Percentiles rank a stretch among this genome's conserved stretches.
phyloP scores from a whole-genome alignment of 2,888 invertebrate genomes.

The Bombylius major region DNA sequence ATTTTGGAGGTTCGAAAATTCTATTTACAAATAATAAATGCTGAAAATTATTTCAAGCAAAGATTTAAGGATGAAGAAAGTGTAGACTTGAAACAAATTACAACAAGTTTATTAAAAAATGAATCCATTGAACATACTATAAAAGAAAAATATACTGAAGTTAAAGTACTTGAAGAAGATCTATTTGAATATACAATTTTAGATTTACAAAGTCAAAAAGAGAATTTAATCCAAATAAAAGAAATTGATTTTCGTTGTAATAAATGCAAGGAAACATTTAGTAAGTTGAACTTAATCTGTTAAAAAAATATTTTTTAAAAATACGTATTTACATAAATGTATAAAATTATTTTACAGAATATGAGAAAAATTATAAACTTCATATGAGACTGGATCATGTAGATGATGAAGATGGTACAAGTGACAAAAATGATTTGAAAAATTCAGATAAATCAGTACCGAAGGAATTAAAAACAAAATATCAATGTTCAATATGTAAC shows the following conservation, averaged over 20 bases:
- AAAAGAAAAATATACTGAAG: too few relatives aligned
- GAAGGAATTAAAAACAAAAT: neutral
- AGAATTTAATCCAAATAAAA: too few relatives aligned
- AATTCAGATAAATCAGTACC: too few relatives aligned
- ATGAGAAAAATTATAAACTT: constrained; percentile 1
- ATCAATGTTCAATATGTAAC: neutral
- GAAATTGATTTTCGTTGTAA: neutral
- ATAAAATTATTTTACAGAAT: neutral
- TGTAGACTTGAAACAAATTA: too few relatives aligned
- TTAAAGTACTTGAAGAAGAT: neutral
- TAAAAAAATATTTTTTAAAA: neutral
- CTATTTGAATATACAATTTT: neutral
- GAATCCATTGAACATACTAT: too few relatives aligned
- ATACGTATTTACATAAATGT: too few relatives aligned
- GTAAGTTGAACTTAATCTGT: neutral
- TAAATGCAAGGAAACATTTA: neutral
- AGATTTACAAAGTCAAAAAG: too few relatives aligned
- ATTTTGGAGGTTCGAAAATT: constrained; percentile 3
- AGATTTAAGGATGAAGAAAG: too few relatives aligned
- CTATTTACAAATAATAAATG: neutral
- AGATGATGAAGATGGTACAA: neutral
- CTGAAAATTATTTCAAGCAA: neutral
- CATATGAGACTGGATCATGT: neutral
- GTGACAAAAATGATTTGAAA: too few relatives aligned
- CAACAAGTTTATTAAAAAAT: too few relatives aligned